Evolutionary conservation across 2,888 invertebrate genomes (phyloP).

Genomic region (Norana najaformis): DNA sequence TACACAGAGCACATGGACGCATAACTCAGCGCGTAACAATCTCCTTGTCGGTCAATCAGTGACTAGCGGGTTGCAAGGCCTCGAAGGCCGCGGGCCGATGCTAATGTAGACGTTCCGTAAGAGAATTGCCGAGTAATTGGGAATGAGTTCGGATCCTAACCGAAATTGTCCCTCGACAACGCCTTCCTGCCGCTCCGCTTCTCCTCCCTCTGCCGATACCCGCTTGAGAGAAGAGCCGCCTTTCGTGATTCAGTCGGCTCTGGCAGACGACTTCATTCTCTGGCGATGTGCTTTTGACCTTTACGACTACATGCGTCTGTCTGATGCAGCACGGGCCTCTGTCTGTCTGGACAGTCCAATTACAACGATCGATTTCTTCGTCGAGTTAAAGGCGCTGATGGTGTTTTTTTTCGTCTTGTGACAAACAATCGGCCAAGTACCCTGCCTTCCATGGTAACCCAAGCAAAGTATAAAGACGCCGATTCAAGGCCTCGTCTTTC

Average conservation of each 20-base stretch:
- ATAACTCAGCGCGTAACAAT: not conserved
- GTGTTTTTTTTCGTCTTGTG: not conserved
- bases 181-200: not conserved
- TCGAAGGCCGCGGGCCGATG: not conserved
- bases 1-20: not conserved
- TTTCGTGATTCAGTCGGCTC: not conserved
- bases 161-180: not conserved
- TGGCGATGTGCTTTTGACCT: not conserved
- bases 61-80: not conserved
- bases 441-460: not conserved
- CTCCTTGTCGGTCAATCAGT: not conserved
- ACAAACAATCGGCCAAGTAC: not conserved
- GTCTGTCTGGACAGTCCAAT: not conserved
- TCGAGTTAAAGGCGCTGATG: not conserved
- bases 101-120: not conserved
- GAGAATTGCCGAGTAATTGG: not conserved
- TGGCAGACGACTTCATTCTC: constrained; percentile 7
- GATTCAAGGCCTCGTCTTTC: not conserved
- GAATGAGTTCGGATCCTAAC: not conserved
- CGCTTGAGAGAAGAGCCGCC: not conserved
- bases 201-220: not conserved
- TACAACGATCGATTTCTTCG: constrained; percentile 10
- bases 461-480: not conserved
- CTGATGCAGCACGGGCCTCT: not conserved
- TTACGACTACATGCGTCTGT: not conserved